These are phyloP conservation scores for Diadema setosum DNA, from an alignment of 35 echinoderm and acorn worm species.

Conservation along the genomic window DNA sequence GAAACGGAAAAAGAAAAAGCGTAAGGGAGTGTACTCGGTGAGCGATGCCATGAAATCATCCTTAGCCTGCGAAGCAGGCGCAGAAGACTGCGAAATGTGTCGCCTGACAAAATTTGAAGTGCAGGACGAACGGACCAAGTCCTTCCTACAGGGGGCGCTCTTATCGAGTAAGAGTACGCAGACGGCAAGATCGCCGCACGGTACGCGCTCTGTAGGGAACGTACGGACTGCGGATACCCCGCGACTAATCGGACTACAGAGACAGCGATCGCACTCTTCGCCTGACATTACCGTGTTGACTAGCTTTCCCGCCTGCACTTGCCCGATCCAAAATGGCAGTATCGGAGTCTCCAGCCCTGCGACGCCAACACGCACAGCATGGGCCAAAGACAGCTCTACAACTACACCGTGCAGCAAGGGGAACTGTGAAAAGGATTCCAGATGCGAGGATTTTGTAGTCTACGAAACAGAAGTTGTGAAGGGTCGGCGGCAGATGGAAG, in stretches of 20 bases:
- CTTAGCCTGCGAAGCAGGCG: background rate
- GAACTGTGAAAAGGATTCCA: background rate
- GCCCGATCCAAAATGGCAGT: background rate
- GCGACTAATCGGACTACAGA: background rate
- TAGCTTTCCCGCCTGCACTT: background rate
- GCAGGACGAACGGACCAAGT: background rate
- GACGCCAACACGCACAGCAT: no score
- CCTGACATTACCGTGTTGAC: background rate
- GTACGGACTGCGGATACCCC: no score
- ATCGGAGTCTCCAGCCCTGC: no score
- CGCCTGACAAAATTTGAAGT: background rate
- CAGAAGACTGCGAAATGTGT: background rate
- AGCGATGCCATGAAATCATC: background rate
- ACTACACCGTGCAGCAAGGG: no score
- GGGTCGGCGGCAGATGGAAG: background rate
- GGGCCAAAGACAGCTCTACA: no score
- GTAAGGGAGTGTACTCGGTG: background rate
- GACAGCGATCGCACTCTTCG: background rate
- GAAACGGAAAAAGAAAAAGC: background rate
- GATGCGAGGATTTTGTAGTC: no score
- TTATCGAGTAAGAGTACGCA: background rate
- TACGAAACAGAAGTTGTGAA: no score
- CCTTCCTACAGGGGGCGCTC: background rate
- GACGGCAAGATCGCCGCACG: background rate
- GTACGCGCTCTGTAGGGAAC: background rate